Conservation (phyloP, 2,113 vertebrate genomes). For the Pomatorhinus ruficollis region DNA sequence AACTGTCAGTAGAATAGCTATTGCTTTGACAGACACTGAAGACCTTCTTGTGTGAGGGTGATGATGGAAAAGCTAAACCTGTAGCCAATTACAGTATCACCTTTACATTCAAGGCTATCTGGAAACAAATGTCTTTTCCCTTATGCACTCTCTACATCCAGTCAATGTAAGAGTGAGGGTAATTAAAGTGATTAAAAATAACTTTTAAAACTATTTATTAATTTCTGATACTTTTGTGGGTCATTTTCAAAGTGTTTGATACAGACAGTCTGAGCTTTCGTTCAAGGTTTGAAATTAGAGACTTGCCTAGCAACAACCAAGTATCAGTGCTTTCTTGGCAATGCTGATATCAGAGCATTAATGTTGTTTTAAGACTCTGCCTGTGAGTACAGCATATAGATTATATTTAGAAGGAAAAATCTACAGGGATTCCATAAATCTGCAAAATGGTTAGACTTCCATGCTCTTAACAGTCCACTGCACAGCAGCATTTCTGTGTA, state of each 20-base stretch:
- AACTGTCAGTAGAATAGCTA: neutral
- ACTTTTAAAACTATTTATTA: neutral
- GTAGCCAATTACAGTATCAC: neutral
- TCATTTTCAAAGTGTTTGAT: neutral
- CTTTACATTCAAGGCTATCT: neutral
- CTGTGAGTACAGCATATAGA: slow-evolving; percentile 45
- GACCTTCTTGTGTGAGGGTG: neutral
- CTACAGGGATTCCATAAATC: slow-evolving; percentile 62
- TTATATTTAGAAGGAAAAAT: slow-evolving; percentile 77
- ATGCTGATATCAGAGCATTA: slow-evolving; percentile 48
- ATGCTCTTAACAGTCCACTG: slow-evolving; percentile 48
- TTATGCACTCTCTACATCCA: neutral
- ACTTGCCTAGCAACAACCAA: slow-evolving; percentile 49
- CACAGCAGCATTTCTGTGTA: slow-evolving; percentile 26
- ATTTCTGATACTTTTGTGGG: slow-evolving; percentile 3
- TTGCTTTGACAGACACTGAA: neutral
- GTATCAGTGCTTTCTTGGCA: slow-evolving; percentile 42
- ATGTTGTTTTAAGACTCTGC: slow-evolving; percentile 58
- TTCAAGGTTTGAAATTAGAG: slow-evolving; percentile 62
- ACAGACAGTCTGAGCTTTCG: slow-evolving; percentile 36
- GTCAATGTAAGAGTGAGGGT: neutral
- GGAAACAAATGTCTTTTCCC: neutral
- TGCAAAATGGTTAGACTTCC: slow-evolving; percentile 30
- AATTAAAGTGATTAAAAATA: neutral
- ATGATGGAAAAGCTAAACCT: slow-evolving; percentile 10